Conservation (phyloP, 2,888 invertebrate genomes). For the Zeuzera pyrina region DNA sequence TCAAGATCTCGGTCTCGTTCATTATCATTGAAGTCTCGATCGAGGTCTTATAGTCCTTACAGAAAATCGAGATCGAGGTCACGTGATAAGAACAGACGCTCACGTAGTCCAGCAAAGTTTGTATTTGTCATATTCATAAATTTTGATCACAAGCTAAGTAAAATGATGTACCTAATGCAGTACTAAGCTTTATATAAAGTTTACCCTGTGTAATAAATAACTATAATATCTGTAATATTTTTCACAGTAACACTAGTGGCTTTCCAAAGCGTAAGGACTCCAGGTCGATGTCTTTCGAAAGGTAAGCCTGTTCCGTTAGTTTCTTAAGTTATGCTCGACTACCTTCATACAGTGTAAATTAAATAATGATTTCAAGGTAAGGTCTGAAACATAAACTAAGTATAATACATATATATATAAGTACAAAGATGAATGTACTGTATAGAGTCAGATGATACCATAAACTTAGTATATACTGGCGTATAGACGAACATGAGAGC, state of each 20-base stretch:
- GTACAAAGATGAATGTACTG: too few relatives aligned
- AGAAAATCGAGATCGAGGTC: constrained; percentile 39
- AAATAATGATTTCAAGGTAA: constrained; percentile 14
- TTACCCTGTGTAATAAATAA: too few relatives aligned
- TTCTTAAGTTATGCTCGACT: constrained; percentile 12
- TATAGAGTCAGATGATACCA: too few relatives aligned
- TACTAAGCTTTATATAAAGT: too few relatives aligned
- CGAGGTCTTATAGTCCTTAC: constrained; percentile 41
- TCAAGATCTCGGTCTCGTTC: constrained; percentile 34
- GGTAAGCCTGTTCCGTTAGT: constrained; percentile 43
- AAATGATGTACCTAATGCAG: too few relatives aligned
- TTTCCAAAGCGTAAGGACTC: constrained; percentile 56
- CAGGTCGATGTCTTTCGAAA: constrained; percentile 56
- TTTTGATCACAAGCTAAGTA: not conserved
- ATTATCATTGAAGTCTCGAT: constrained; percentile 25
- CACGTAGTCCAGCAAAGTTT: constrained; percentile 53
- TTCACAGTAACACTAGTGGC: too few relatives aligned
- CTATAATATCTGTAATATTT: too few relatives aligned
- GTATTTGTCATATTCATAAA: constrained; percentile 28
- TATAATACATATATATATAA: too few relatives aligned
- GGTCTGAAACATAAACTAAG: too few relatives aligned
- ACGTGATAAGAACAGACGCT: constrained; percentile 37
- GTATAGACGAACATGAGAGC: too few relatives aligned
- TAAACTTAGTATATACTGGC: too few relatives aligned
- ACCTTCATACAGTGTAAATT: constrained; percentile 3